Evolutionary conservation across 2,797 vertebrate genomes (phyloP).

Genomic region (Fringilla coelebs): DNA sequence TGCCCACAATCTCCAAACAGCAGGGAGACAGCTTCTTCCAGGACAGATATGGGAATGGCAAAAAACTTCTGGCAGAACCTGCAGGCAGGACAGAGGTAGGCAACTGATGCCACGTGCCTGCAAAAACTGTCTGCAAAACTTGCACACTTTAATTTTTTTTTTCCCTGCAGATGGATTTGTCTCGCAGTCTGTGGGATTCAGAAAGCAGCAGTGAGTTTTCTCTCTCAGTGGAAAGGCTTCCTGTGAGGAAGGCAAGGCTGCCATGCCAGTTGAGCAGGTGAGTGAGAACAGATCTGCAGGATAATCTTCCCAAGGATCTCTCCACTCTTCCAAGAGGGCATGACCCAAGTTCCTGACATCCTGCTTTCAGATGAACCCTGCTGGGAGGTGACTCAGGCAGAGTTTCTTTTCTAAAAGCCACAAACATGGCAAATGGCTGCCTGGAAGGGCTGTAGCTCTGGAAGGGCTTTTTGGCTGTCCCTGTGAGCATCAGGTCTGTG

Average conservation of each 20-base stretch:
- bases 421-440: not conserved
- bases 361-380: not conserved
- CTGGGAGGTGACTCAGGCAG: not conserved
- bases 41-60: not conserved
- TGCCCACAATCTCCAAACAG: not conserved
- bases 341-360: not conserved
- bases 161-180: not conserved
- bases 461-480: not conserved
- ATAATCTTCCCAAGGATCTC: not conserved
- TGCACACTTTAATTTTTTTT: not conserved
- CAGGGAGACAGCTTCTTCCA: not conserved
- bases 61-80: not conserved
- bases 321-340: not conserved
- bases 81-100: not conserved
- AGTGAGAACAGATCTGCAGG: not conserved
- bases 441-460: not conserved
- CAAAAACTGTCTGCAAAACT: not conserved
- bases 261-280: rapidly evolving
- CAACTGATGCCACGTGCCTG: not conserved
- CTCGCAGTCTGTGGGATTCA: not conserved
- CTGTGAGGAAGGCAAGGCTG: not conserved
- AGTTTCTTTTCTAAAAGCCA: not conserved
- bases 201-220: not conserved
- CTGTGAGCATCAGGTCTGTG: rapidly evolving
- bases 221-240: not conserved